phyloP scores from a whole-genome alignment of 2,797 vertebrate genomes.

The Philypnodon macrostomus region DNA sequence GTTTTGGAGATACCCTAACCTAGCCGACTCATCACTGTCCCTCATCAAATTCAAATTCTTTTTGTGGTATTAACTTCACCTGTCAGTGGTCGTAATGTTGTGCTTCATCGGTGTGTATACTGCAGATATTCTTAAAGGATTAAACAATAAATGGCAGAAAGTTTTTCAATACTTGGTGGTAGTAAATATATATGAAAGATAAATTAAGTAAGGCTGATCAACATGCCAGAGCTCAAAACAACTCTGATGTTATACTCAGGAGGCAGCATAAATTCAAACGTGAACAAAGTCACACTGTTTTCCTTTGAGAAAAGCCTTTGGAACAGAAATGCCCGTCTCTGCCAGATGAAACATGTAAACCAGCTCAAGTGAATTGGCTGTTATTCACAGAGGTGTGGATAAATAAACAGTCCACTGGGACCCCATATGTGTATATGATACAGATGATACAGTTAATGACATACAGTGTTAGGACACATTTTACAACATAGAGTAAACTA shows the following conservation, averaged over 20 bases:
- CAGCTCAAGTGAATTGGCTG: conserved; percentile 16
- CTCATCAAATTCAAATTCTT: too few relatives aligned
- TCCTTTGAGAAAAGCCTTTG: conserved; percentile 30
- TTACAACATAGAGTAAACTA: too few relatives aligned
- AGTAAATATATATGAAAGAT: too few relatives aligned
- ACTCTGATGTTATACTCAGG: background rate
- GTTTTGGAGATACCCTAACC: too few relatives aligned
- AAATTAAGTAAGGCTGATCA: background rate
- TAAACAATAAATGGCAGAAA: too few relatives aligned
- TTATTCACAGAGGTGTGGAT: conserved; percentile 15
- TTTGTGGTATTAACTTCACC: too few relatives aligned
- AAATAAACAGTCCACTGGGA: conserved; percentile 29
- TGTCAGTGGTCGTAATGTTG: too few relatives aligned
- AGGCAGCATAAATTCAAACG: conserved; percentile 2
- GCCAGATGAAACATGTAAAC: conserved; percentile 32
- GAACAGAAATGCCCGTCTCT: conserved; percentile 19
- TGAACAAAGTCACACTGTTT: conserved; percentile 5
- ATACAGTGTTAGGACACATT: conserved; percentile 9
- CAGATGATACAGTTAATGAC: conserved; percentile 20
- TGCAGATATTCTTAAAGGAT: too few relatives aligned
- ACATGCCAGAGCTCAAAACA: conserved; percentile 1
- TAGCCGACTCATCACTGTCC: too few relatives aligned
- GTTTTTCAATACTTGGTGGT: too few relatives aligned
- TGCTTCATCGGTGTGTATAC: too few relatives aligned
- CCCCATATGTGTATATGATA: conserved; percentile 23